Percentiles rank a stretch among this genome's conserved stretches.
Conservation (phyloP, 1,140 invertebrate species). For the Trachymyrmex septentrionalis region DNA sequence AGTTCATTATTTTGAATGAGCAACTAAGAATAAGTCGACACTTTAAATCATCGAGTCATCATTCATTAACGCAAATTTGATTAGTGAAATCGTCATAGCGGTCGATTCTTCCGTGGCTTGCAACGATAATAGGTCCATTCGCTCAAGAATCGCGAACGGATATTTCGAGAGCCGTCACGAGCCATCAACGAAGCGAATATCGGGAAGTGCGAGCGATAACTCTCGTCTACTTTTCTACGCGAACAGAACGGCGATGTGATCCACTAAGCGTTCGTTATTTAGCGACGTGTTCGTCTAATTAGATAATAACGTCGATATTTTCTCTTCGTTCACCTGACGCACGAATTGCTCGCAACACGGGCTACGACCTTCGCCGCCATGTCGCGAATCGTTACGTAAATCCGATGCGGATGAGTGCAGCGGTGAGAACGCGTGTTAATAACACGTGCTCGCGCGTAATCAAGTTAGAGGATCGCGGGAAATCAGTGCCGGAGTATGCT, state of each 20-base stretch:
- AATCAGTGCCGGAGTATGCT: conserved; percentile 21
- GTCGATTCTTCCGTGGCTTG: not conserved
- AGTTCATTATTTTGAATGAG: conserved; percentile 2
- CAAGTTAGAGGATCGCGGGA: conserved; percentile 49
- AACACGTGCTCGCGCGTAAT: conserved; percentile 44
- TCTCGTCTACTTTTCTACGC: conserved; percentile 11
- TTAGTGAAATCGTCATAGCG: not conserved
- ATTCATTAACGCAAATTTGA: not conserved
- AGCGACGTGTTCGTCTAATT: conserved; percentile 57
- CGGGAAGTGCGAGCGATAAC: not conserved
- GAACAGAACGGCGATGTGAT: conserved; percentile 3
- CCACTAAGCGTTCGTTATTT: conserved; percentile 52
- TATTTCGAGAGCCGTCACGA: conserved; percentile 13
- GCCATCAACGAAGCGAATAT: not conserved
- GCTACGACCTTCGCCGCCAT: conserved; percentile 39
- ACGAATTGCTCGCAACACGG: not conserved
- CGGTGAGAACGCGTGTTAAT: conserved; percentile 40
- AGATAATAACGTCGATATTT: conserved; percentile 63
- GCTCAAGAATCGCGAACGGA: not conserved
- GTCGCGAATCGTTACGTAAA: conserved; percentile 57
- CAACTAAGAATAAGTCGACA: not conserved
- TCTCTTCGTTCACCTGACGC: conserved; percentile 40
- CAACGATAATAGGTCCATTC: not conserved
- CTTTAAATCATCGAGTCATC: not conserved
- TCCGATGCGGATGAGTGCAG: conserved; percentile 38